Percentiles rank a stretch among this genome's conserved stretches.
phyloP scores from a whole-genome alignment of 2,113 vertebrate species.

The Motacilla tschutschensis region DNA sequence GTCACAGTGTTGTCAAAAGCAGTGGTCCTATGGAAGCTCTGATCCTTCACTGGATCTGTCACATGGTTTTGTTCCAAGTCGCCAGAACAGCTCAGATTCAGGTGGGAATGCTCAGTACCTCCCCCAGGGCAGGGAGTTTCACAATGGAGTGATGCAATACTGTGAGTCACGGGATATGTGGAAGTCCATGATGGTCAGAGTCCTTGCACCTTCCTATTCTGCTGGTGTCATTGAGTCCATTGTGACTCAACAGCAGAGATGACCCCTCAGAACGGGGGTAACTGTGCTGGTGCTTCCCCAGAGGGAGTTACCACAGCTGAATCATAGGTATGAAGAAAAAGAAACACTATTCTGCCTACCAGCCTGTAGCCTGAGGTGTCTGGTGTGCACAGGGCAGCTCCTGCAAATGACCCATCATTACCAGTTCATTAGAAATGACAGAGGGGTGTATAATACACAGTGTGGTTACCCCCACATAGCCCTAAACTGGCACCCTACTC shows the following conservation, averaged over 20 bases:
- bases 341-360: neutral
- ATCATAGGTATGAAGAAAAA: neutral
- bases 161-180: neutral
- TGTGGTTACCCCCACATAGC: neutral
- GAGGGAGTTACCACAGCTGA: neutral
- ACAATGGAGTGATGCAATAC: neutral
- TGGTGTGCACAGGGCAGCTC: neutral
- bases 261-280: neutral
- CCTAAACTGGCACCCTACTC: neutral
- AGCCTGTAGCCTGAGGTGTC: neutral
- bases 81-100: neutral
- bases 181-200: neutral
- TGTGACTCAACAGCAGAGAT: neutral
- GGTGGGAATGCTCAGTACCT: neutral
- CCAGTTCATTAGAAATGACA: neutral
- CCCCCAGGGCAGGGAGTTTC: accelerated
- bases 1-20: neutral
- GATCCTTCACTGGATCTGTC: neutral
- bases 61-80: neutral
- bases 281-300: neutral
- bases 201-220: neutral
- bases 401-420: neutral
- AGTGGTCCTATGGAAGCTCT: neutral
- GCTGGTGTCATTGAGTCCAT: neutral
- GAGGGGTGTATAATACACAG: neutral